Conservation (phyloP, 2,113 vertebrate species). For the Dicerorhinus sumatrensis region DNA sequence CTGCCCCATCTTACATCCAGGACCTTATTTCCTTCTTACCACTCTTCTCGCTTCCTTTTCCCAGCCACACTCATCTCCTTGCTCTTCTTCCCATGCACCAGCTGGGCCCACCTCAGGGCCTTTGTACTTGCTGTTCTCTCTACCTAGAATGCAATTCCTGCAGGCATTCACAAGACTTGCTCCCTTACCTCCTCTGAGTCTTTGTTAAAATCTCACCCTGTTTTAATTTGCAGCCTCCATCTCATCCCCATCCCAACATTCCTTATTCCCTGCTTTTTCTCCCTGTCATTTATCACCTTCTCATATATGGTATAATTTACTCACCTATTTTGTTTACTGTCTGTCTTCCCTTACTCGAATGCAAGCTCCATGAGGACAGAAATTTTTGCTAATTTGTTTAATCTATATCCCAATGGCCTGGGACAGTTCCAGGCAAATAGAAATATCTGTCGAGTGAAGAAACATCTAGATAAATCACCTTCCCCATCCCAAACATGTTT, state of each 20-base stretch:
- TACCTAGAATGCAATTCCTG: background rate
- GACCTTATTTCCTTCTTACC: background rate
- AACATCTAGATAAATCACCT: background rate
- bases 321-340: background rate
- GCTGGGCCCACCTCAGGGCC: background rate
- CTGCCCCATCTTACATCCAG: background rate
- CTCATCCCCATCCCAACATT: background rate
- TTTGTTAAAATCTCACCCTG: background rate
- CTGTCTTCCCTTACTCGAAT: background rate
- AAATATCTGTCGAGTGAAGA: background rate
- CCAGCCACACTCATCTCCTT: background rate
- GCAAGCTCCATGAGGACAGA: background rate
- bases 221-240: background rate
- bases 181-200: background rate
- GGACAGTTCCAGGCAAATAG: background rate
- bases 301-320: background rate
- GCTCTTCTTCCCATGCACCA: background rate
- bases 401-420: background rate
- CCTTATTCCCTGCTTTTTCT: background rate
- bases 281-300: background rate
- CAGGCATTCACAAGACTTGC: background rate
- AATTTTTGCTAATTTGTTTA: background rate
- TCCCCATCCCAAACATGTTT: background rate
- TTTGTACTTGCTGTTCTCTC: background rate
- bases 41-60: too few species aligned